A percentile compares a stretch with the other conserved stretches of the same genome.
Conservation (phyloP, 2,113 vertebrate genomes). For the Falco punctatus region DNA sequence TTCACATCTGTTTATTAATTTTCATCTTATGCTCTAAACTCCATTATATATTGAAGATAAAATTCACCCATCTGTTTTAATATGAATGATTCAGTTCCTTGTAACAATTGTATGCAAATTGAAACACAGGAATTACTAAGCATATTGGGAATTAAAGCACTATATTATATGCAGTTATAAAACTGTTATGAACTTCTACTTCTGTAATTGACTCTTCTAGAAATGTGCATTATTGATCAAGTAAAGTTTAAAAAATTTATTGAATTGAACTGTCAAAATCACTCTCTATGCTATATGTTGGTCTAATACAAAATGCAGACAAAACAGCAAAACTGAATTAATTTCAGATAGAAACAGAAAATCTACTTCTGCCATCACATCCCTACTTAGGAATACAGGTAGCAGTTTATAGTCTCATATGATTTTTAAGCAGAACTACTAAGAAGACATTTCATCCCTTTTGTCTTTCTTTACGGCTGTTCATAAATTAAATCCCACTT, state of each 20-base stretch:
- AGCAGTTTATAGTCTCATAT: background rate
- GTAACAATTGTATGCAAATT: background rate
- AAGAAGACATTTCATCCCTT: background rate
- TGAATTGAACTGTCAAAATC: background rate
- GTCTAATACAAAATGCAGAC: background rate
- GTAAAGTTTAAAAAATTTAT: background rate
- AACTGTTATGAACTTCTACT: background rate
- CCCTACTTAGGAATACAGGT: background rate
- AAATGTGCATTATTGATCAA: background rate
- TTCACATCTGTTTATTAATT: slow-evolving; percentile 31
- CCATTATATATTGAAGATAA: background rate
- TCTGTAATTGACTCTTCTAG: background rate
- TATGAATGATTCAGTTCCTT: slow-evolving; percentile 11
- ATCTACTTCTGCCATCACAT: background rate
- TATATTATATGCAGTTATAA: background rate
- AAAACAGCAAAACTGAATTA: background rate
- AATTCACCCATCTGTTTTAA: slow-evolving; percentile 22
- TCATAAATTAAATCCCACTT: slow-evolving; percentile 13
- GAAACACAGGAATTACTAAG: background rate
- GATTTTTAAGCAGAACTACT: background rate
- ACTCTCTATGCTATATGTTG: background rate
- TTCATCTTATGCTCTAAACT: background rate
- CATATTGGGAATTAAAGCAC: background rate
- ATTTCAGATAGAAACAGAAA: background rate
- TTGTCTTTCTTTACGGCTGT: background rate